Conservation (phyloP, 2,797 vertebrate genomes). For the Macrochelys suwanniensis region DNA sequence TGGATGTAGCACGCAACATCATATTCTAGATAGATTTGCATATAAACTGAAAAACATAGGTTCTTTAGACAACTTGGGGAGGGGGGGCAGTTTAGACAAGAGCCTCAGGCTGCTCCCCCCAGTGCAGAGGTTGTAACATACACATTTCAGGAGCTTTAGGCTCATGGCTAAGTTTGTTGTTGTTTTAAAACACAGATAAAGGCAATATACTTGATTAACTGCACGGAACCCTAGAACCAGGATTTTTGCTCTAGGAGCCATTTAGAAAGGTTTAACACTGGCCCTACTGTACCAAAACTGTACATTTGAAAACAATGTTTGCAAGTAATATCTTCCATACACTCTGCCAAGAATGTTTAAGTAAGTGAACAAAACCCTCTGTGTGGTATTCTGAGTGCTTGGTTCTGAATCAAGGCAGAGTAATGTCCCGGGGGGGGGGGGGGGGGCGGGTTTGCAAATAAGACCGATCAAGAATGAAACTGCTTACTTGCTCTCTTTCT, state of each 20-base stretch:
- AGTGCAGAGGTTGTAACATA: neutral
- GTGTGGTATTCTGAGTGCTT: neutral
- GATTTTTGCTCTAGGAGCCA: slow-evolving; percentile 38
- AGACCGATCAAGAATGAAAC: neutral
- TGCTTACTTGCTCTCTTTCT: neutral
- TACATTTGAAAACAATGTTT: neutral
- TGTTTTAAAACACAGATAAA: neutral
- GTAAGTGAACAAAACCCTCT: neutral
- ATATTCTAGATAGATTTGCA: neutral
- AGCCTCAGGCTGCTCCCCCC: slow-evolving; percentile 28
- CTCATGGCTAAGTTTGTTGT: neutral
- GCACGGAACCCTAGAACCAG: neutral
- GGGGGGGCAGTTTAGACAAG: neutral
- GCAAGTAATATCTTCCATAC: neutral
- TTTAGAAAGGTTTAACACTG: neutral
- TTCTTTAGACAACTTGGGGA: neutral
- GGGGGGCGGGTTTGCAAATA: neutral
- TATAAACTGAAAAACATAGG: neutral
- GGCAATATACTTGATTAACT: slow-evolving; percentile 32
- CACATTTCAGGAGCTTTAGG: slow-evolving; percentile 14
- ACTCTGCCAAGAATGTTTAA: neutral
- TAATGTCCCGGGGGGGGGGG: neutral
- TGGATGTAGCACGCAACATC: neutral
- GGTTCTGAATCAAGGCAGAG: neutral
- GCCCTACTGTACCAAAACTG: neutral